Conservation (phyloP, 2,888 invertebrate species). For the Parnassius smintheus region DNA sequence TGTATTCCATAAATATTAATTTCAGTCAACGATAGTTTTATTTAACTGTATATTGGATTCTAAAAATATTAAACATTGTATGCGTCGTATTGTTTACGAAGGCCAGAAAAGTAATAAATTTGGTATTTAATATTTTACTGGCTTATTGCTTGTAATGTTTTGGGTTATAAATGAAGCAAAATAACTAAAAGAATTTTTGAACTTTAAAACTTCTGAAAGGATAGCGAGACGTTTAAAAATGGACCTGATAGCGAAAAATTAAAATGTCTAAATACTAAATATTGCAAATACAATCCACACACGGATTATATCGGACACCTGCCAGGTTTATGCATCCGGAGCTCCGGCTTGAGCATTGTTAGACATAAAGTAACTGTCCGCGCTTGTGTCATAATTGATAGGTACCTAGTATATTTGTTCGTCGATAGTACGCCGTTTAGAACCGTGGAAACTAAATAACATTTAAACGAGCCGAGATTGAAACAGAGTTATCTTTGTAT, state of each 20-base stretch:
- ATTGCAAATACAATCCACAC: slow-evolving; percentile 16
- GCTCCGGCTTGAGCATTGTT: slow-evolving; percentile 26
- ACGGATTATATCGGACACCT: slow-evolving; percentile 31
- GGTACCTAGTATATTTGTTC: slow-evolving; percentile 5
- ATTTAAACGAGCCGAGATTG: slow-evolving; percentile 2
- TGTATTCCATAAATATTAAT: too few relatives aligned
- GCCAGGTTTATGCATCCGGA: slow-evolving; percentile 39
- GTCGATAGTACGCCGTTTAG: slow-evolving; percentile 7
- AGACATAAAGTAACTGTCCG: slow-evolving; percentile 16
- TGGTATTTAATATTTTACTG: too few relatives aligned
- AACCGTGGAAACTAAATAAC: slow-evolving; percentile 4
- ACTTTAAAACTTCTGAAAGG: too few relatives aligned
- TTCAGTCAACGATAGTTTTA: too few relatives aligned
- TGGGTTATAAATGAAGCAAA: too few relatives aligned
- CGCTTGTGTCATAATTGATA: slow-evolving; percentile 9
- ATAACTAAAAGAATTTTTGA: too few relatives aligned
- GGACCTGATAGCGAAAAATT: slow-evolving; percentile 28
- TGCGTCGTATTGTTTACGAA: too few relatives aligned
- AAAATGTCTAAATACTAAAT: slow-evolving; percentile 32
- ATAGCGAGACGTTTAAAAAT: too few relatives aligned
- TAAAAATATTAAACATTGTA: too few relatives aligned
- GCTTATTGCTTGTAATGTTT: too few relatives aligned
- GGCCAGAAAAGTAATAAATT: too few relatives aligned
- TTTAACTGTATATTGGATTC: too few relatives aligned
- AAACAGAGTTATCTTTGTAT: not conserved